Base-by-base conservation (phyloP, 2,113 vertebrate genomes). In the Epinephelus cyanopodus region DNA sequence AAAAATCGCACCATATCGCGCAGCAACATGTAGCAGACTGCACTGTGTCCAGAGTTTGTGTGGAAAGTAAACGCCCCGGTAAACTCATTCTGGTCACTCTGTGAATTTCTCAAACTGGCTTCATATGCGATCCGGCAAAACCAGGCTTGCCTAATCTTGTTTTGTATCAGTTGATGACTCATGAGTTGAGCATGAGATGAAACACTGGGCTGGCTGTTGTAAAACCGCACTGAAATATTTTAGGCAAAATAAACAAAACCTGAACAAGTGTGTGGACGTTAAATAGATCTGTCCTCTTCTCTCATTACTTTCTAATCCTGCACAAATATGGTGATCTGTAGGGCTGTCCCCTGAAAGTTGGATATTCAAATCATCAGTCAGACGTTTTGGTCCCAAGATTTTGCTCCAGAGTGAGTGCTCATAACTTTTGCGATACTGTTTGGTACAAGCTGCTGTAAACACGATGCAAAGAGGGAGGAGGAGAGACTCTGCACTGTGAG, bases 81-180 rank as follows among this genome's bases (percentile, higher is more conserved):
- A 23, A 23, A 33, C 57, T 61, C 57, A 18, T 33, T 47, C 27
- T 78, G 76, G 78, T 79, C 52, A 57, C 10, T 70, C 17, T 9
- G 19, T 37, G 3, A 0, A 45, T 61, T 42, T 50, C 15, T 66
- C n/a, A 0, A 39, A 56, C 45, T 4, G 29, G 67, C 74, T 82
- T 66, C 0, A 8, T 29, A 68, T 9, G 12, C 1, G 9, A 58
- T 52, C 76, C 18, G 68, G 68, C 64, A 27, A 29, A 64, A 62
- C 19, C 23, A 2, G 17, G 57, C 87, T 33, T 85, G 88, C 53
- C 68, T 25, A 2, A 42, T 85, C 87, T 76, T 89, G 91, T 68
- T 48, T 66, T 50, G 12, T 14, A n/a, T 89, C 25, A 62, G 39
- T 77, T 72, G 77, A 68, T 92, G 87, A 90, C 75, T 91, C 82